phyloP scores from a whole-genome alignment of 2,797 vertebrate genomes.

The Arrhamphus sclerolepis region DNA sequence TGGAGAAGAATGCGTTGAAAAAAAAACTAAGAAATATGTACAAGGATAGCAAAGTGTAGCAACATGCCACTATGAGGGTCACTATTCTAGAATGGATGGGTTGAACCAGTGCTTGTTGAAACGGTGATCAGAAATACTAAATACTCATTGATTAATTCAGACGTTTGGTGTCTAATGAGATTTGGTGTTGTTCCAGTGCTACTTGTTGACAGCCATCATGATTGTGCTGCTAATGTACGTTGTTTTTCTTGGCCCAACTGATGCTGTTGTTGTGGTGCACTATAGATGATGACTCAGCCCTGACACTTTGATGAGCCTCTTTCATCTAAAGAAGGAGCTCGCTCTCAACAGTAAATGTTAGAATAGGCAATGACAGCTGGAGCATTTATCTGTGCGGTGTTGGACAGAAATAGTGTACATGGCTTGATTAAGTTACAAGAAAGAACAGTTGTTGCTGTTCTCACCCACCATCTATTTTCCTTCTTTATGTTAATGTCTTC shows the following conservation, averaged over 20 bases:
- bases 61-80: too few species aligned
- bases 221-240: constrained; percentile 31
- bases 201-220: constrained; percentile 49
- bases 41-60: too few species aligned
- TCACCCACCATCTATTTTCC: constrained; percentile 33
- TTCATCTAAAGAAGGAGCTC: constrained; percentile 49
- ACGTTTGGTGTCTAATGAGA: constrained; percentile 22
- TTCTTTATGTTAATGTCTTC: constrained; percentile 34
- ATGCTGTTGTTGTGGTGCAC: constrained; percentile 30
- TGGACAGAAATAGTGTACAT: constrained; percentile 14
- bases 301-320: constrained; percentile 54
- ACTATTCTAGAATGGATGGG: too few species aligned
- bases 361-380: constrained; percentile 23
- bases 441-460: constrained; percentile 50
- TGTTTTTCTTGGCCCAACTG: constrained; percentile 19
- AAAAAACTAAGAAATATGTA: too few species aligned
- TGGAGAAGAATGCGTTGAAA: too few species aligned
- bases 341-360: constrained; percentile 46
- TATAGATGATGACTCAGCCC: constrained; percentile 61
- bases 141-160: background rate
- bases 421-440: constrained; percentile 61
- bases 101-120: background rate
- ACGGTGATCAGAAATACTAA: background rate
- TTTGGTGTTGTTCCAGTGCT: constrained; percentile 7
- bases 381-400: constrained; percentile 45